Base-by-base conservation (phyloP, 1,140 invertebrate genomes). In the Drosophila ficusphila region DNA sequence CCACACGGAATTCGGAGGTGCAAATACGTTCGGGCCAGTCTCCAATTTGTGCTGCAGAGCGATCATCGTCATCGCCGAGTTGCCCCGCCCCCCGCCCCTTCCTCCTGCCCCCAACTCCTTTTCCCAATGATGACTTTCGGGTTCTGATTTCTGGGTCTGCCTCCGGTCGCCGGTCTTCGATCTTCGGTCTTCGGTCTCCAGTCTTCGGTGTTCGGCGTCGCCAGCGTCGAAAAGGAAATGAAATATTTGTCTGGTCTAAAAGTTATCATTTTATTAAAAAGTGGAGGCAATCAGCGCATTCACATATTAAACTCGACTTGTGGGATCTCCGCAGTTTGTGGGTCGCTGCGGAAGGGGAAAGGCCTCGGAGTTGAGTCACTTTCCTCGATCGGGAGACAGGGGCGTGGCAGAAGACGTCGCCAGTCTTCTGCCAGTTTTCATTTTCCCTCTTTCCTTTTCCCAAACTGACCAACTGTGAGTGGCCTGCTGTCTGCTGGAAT, bases 231-330 rank as follows among this genome's bases (percentile, higher is more conserved):
- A 89, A 85, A 89, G 85, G 85, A 90, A 90, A 90, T 90, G 86
- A 90, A 90, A 90, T 90, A 90, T 90, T 86, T 90, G 86, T 86
- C 86, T 90, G 86, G 86, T 71, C 75, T 78, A 88, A 90, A 89
- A 90, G 86, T 90, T 90, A 90, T 90, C 86, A 90, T 90, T 90
- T 90, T 90, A 90, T 90, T 90, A 86, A 90, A 90, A 89, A 85
- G 76, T 79, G 58, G 77, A 86, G 86, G 86, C 86, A 90, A 90
- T 90, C 86, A 90, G 85, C 86, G 86, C 86, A 90, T 90, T 90
- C 86, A 90, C 81, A 90, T 90, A 89, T 86, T 86, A 88, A 88
- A 86, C 49, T 42, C 81, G 36, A 69, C 81, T 81, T 86, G 81
- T 85, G 81, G 76, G 82, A 85, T 81, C 79, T 79, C 48, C 19